Base-by-base conservation (phyloP, 2,888 invertebrate species). In the Reticulitermes lucifugus region DNA sequence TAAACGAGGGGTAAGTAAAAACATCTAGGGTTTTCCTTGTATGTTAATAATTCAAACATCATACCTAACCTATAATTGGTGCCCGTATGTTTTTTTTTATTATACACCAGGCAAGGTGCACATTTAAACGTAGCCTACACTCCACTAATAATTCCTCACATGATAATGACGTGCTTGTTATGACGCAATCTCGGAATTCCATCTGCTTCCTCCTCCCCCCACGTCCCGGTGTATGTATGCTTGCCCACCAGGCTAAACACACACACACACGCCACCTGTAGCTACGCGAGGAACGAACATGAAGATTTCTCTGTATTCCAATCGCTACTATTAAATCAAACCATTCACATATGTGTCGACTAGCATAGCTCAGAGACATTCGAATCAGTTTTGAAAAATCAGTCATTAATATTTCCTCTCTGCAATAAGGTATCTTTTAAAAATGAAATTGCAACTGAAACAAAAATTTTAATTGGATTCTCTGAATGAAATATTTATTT, bases 141-240 rank as follows among this genome's bases (percentile, higher is more conserved):
- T 73, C 73, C 70, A 18, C n/a, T 70, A 70, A 70, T 70, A 70
- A 25, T 70, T 70, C 70, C 73, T 73, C 73, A 29, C 73, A 73
- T 41, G 41, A 73, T 73, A 73, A 73, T 80, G 83, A 84, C 84
- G 84, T 70, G 84, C 84, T 70, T 71, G 84, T 84, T 84, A 84
- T 70, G 80, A 84, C 70, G 79, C 84, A 80, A 84, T 84, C 84
- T 84, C 35, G 73, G 73, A 73, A 73, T 35, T 29, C 41, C 73
- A 73, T 73, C 73, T 73, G 14, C 25, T 12, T 41, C 73, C 41
- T 41, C 73, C 73, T 6, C 35, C 18, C 21, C n/a, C 55, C 6
- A 51, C 12, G 51, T 6, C 51, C 35, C 4, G 4, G 2, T 35
- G 6, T 14, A 18, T 55, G 14, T 55, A 55, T 18, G 55, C 55